Evolutionary conservation across 2,888 invertebrate genomes (phyloP).

Genomic region (Ectropis crepuscularia): DNA sequence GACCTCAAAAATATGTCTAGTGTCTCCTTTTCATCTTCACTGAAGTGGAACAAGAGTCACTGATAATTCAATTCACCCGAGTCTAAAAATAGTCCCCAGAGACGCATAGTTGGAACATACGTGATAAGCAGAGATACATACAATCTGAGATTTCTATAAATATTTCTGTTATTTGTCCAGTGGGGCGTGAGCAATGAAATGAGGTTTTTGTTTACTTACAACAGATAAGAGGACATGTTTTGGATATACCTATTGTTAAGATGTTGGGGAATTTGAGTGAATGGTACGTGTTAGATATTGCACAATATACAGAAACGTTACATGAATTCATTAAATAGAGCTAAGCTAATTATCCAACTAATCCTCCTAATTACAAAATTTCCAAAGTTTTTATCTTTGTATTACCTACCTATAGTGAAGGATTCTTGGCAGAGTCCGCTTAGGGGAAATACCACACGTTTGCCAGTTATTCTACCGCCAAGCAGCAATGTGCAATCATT

Average conservation of each 20-base stretch:
- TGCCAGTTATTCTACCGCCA: no score
- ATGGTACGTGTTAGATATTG: neutral
- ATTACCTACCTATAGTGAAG: no score
- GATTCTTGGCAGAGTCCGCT: no score
- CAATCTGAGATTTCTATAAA: slow-evolving; percentile 45
- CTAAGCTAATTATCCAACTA: no score
- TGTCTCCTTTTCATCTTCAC: neutral
- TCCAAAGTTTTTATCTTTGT: no score
- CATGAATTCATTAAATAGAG: no score
- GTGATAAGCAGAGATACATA: slow-evolving; percentile 49
- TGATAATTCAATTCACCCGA: slow-evolving; percentile 11
- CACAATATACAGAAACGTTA: neutral
- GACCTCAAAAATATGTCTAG: no score
- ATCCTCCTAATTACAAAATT: no score
- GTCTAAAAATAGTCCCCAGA: slow-evolving; percentile 44
- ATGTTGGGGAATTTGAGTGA: neutral
- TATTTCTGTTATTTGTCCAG: slow-evolving; percentile 37
- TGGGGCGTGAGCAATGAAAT: slow-evolving; percentile 21
- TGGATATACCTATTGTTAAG: slow-evolving; percentile 4
- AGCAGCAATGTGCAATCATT: no score
- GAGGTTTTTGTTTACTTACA: slow-evolving; percentile 15
- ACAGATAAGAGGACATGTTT: neutral
- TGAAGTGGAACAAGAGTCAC: slow-evolving; percentile 11
- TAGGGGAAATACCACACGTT: no score
- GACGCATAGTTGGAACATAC: slow-evolving; percentile 42